A percentile compares a stretch with the other conserved stretches of the same genome.
phyloP scores from a whole-genome alignment of 2,888 invertebrate species.

The Ctenicera cuprea region DNA sequence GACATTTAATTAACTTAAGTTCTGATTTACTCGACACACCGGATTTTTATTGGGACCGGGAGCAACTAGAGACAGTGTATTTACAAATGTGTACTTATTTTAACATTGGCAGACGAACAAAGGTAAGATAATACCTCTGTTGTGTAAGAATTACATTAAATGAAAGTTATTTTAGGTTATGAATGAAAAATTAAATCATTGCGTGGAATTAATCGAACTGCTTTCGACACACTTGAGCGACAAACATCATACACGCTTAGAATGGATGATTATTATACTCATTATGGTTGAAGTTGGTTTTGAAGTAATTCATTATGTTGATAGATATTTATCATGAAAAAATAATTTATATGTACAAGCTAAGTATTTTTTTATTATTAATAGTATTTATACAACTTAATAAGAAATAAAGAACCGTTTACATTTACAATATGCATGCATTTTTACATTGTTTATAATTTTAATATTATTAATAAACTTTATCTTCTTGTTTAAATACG shows the following conservation, averaged over 20 bases:
- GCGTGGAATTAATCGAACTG: conserved; percentile 93
- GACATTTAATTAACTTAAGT: conserved; percentile 93
- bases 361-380: conserved; percentile 10
- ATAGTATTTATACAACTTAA: conserved; percentile 11
- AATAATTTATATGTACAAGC: not conserved
- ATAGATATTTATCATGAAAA: conserved; percentile 74
- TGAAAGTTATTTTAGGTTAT: conserved; percentile 80
- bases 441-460: too few relatives aligned
- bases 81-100: conserved; percentile 89
- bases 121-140: conserved; percentile 74
- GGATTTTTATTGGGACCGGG: conserved; percentile 99
- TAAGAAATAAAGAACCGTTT: not conserved
- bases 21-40: conserved; percentile 96
- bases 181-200: conserved; percentile 96
- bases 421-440: not conserved
- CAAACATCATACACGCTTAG: conserved; percentile 92
- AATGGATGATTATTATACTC: conserved; percentile 97
- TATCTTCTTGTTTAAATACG: too few relatives aligned
- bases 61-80: conserved; percentile 90
- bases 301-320: conserved; percentile 86
- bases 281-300: conserved; percentile 96
- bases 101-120: conserved; percentile 88
- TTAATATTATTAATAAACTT: too few relatives aligned
- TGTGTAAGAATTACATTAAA: not conserved
- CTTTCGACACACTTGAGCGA: conserved; percentile 93